Evolutionary conservation across 2,888 invertebrate species (phyloP), one percentile per base, ranked within the genome.

Genomic region (Erebia aethiops): DNA sequence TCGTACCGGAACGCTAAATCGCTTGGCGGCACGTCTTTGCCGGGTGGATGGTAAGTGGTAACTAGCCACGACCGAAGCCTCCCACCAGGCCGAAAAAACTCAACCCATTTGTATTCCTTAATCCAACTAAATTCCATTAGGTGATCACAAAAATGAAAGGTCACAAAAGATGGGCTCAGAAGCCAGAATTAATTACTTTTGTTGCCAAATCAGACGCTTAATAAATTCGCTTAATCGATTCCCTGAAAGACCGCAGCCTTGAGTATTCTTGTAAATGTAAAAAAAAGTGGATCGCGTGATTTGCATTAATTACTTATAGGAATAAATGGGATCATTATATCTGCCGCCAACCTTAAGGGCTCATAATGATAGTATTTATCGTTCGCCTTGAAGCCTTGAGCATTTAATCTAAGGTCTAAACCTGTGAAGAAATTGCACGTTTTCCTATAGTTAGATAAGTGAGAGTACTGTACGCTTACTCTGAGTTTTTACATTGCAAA

Each of bases 281-380:
- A 64, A 8, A 60, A 64, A 65, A 41, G 26, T 60, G 35, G 51
- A 43, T 70, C 26, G 70, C 70, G 70, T 70, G 70, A 62, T 70
- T 61, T 62, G 43, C 35, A 70, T 26, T 56, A 61, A 62, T 68
- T 68, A 70, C 70, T 70, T 56, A 65, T 62, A 46, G 26, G 35
- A 49, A 54, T 16, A 61, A 62, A 70, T 66, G 61, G 43, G 43
- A 21, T 35, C 41, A 56, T 66, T 61, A 64, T 46, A 13, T 41
- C 61, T 62, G 62, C 46, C 60, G 21, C 46, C 7, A 21, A 62
- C 46, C 62, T 62, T 21, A 49, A 62, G 62, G 49, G 62, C 21
- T 14, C 18, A 3, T 60, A 61, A 62, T 14, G 62, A 21, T 9
- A 46, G 62, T 46, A 62, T 62, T 62, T 62, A 62, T 49, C 14